Evolutionary conservation across 2,113 vertebrate genomes (phyloP).

Genomic region (Eretmochelys imbricata): DNA sequence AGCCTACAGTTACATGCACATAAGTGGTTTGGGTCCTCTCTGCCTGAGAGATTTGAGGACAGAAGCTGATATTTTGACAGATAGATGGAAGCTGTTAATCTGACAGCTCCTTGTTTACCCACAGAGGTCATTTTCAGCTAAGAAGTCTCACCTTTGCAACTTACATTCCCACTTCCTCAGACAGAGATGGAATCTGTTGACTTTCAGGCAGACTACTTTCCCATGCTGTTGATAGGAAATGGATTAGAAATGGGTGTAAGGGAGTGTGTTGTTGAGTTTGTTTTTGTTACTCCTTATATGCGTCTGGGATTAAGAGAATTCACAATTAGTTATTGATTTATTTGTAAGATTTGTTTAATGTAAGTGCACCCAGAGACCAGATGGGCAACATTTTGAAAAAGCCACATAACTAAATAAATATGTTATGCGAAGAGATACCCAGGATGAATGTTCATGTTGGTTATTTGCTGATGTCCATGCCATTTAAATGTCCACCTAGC

Average conservation of each 20-base stretch:
- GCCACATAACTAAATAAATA: not conserved
- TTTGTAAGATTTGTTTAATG: not conserved
- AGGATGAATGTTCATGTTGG: not conserved
- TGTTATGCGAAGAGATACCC: not conserved
- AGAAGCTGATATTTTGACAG: not conserved
- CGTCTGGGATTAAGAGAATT: not conserved
- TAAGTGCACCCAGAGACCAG: not conserved
- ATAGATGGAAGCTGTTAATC: not conserved
- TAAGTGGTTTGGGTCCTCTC: not conserved
- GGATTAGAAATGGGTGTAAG: not conserved
- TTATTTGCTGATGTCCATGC: not conserved
- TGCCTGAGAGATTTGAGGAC: not conserved
- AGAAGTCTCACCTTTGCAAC: not conserved
- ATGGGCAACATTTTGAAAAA: not conserved
- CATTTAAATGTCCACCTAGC: not conserved
- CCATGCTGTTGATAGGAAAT: not conserved
- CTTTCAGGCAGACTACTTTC: not conserved
- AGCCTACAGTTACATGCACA: fast-evolving
- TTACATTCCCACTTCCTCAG: not conserved
- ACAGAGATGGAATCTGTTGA: not conserved
- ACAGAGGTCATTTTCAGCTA: not conserved
- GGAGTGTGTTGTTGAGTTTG: not conserved
- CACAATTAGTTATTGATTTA: not conserved
- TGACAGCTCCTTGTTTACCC: not conserved
- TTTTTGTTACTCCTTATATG: not conserved